Evolutionary conservation across 2,113 vertebrate species (phyloP).

Genomic region (Monarcha castaneiventris): DNA sequence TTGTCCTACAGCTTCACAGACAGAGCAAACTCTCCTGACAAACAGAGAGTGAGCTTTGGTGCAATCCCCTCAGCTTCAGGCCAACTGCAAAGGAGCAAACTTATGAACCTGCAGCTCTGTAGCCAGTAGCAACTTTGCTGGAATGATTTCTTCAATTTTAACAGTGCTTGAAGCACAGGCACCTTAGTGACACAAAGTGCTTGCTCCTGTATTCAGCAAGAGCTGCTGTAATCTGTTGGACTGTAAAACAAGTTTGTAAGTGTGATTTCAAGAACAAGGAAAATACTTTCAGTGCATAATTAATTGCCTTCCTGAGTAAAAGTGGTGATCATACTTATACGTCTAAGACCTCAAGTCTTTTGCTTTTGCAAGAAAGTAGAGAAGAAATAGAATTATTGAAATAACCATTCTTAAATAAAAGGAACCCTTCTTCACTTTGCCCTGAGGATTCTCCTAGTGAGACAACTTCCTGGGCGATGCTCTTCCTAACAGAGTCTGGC

Average conservation of each 20-base stretch:
- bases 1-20: neutral
- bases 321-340: neutral
- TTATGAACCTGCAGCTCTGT: neutral
- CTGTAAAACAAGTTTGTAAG: neutral
- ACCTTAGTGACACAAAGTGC: neutral
- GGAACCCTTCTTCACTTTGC: neutral
- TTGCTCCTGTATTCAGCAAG: neutral
- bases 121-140: neutral
- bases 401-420: neutral
- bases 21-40: neutral
- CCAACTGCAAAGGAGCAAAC: neutral
- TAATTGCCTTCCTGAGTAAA: neutral
- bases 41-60: neutral
- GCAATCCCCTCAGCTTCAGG: neutral
- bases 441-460: neutral
- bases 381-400: neutral
- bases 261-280: neutral
- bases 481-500: neutral
- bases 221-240: neutral
- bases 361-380: neutral
- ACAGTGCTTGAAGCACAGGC: neutral
- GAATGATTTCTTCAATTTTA: neutral
- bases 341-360: neutral
- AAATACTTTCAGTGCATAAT: neutral
- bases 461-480: neutral